phyloP scores from a whole-genome alignment of 2,888 invertebrate species.

The Tricholauxania praeusta region DNA sequence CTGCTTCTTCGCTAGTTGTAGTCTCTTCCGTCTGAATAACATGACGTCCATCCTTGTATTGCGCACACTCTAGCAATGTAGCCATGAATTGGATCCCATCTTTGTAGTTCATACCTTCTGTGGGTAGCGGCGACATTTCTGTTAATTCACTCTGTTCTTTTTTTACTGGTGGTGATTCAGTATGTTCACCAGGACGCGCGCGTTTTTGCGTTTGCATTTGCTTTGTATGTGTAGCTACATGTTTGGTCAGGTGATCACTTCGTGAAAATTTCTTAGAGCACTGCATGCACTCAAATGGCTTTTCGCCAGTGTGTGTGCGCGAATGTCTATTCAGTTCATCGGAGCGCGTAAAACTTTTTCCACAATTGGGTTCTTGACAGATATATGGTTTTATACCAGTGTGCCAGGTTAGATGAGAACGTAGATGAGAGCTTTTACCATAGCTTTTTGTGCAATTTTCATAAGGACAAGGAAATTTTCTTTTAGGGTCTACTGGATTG shows the following conservation, averaged over 20 bases:
- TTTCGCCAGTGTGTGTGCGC: conserved; percentile 64
- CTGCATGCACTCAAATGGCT: conserved; percentile 62
- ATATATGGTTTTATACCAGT: conserved; percentile 64
- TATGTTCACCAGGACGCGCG: conserved; percentile 29
- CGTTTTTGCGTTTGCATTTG: conserved; percentile 52
- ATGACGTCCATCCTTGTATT: conserved; percentile 27
- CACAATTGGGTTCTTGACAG: conserved; percentile 59
- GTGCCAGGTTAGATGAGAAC: conserved; percentile 66
- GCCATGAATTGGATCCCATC: conserved; percentile 58
- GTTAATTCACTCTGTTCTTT: conserved; percentile 10
- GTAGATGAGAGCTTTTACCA: conserved; percentile 65
- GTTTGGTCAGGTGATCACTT: conserved; percentile 64
- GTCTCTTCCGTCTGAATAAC: conserved; percentile 32
- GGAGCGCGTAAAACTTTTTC: conserved; percentile 64
- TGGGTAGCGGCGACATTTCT: conserved; percentile 7
- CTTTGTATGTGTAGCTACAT: conserved; percentile 61
- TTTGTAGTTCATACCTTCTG: conserved; percentile 34
- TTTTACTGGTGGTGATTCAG: neutral
- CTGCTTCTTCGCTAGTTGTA: conserved; percentile 13
- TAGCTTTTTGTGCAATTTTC: conserved; percentile 63
- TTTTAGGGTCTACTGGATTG: conserved; percentile 57
- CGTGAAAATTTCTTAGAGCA: conserved; percentile 64
- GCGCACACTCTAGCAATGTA: conserved; percentile 27
- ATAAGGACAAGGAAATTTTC: conserved; percentile 60
- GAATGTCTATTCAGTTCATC: conserved; percentile 63